phyloP scores from a whole-genome alignment of 2,888 invertebrate species.

The Clitarchus hookeri region DNA sequence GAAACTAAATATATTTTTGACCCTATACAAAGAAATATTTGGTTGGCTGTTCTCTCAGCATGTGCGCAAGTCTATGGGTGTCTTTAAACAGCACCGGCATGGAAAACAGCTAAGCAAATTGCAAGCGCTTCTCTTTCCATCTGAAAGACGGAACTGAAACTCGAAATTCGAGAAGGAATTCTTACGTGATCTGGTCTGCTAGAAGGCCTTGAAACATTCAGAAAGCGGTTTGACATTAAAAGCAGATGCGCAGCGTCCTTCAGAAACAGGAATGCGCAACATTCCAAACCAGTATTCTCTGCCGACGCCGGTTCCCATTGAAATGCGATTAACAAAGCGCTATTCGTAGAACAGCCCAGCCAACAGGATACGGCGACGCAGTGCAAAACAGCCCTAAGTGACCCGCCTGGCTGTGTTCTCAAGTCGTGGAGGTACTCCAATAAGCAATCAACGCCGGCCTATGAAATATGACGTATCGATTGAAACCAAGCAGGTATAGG shows the following conservation, averaged over 20 bases:
- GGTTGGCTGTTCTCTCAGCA: too few relatives aligned
- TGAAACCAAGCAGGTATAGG: too few relatives aligned
- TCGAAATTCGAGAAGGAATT: neutral
- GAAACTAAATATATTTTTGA: too few relatives aligned
- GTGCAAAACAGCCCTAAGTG: neutral
- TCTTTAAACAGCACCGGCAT: too few relatives aligned
- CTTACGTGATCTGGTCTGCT: neutral
- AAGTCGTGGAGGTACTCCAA: too few relatives aligned
- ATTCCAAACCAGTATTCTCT: neutral
- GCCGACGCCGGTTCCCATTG: neutral
- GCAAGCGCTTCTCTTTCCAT: neutral
- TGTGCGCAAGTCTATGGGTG: too few relatives aligned
- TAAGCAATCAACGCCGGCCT: too few relatives aligned
- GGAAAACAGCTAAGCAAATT: neutral
- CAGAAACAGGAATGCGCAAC: neutral
- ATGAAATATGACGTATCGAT: too few relatives aligned
- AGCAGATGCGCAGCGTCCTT: slow-evolving; percentile 6
- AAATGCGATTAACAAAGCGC: neutral
- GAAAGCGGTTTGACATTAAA: neutral
- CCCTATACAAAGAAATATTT: too few relatives aligned
- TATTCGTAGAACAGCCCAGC: neutral
- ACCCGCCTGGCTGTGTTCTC: too few relatives aligned
- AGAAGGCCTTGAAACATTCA: neutral
- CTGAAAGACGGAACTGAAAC: neutral
- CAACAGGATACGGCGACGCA: neutral